Base-by-base conservation (phyloP, 2,888 invertebrate genomes). In the Platynereis dumerilii region DNA sequence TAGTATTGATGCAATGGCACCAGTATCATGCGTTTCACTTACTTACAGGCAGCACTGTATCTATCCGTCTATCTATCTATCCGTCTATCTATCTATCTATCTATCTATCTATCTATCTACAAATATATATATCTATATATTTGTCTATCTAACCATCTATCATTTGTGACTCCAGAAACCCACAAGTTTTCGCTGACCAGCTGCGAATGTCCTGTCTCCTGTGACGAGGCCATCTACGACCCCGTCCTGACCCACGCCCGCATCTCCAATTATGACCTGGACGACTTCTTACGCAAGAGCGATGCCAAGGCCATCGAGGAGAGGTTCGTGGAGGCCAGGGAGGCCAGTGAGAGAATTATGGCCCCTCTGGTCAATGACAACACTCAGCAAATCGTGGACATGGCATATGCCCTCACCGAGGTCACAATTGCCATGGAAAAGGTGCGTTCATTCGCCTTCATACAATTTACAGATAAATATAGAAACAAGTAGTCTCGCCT, bases 341-440 rank as follows among this genome's bases (percentile, higher is more conserved):
- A 61, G 42, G 52, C 54, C 17, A 54, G 34, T 17, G 54, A 61
- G 61, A 26, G 61, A 10, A 42, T 29, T 2, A 34, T 54, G n/a
- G 22, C 54, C 2, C 34, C 15, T 1, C 54, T 54, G 1, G n/a
- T 22, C 2, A 52, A 53, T 7, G 52, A 54, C 52, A 61, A 61
- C 54, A 61, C 61, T 29, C 39, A 61, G 39, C 53, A 53, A 22
- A 54, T 61, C 24, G 44, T 54, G 24, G 53, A 29, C 24, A 39
- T 61, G 3, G 39, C 53, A 2, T 39, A 55, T 12, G 34, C 61
- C 55, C 54, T 61, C 12, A 54, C 53, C 20, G 54, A 54, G 26
- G 61, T 48, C 3, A 48, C 22, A 3, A 48, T 39, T n/a, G 54
- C 61, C 55, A 29, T 61, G 39, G 61, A 61, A 39, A 52, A 54